Conservation (phyloP, 2,113 vertebrate species). For the Prinia subflava region DNA sequence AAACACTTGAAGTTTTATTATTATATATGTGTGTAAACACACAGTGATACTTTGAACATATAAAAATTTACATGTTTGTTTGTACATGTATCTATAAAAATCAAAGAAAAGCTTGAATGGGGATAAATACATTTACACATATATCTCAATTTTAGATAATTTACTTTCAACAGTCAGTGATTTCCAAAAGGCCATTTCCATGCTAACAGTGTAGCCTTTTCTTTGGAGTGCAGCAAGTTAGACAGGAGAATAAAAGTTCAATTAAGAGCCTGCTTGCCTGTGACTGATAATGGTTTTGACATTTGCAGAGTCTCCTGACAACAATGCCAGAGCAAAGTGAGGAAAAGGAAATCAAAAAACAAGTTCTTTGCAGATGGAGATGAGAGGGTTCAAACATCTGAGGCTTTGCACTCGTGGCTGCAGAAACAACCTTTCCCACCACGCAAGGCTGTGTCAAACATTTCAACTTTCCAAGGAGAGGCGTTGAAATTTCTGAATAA, state of each 20-base stretch:
- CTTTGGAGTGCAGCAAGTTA: slow-evolving; percentile 14
- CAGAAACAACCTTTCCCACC: neutral
- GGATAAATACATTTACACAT: neutral
- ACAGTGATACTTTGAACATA: neutral
- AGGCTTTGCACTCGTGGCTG: neutral
- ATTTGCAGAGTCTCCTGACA: slow-evolving; percentile 60
- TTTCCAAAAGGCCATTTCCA: slow-evolving; percentile 15
- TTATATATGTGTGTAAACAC: neutral
- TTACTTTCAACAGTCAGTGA: neutral
- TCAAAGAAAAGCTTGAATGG: neutral
- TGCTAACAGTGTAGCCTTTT: neutral
- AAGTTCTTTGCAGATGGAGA: neutral
- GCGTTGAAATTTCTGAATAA: neutral
- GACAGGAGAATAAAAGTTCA: slow-evolving; percentile 48
- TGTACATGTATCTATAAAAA: neutral
- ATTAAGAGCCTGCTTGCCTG: slow-evolving; percentile 46
- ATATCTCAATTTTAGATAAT: neutral
- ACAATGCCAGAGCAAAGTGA: neutral
- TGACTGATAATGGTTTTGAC: slow-evolving; percentile 68
- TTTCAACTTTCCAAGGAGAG: neutral
- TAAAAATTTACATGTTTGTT: neutral
- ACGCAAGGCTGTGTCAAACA: neutral
- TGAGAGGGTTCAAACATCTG: neutral
- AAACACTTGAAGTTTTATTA: neutral
- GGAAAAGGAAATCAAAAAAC: slow-evolving; percentile 8